Conservation (phyloP, 2,888 invertebrate genomes). For the Erebia palarica region DNA sequence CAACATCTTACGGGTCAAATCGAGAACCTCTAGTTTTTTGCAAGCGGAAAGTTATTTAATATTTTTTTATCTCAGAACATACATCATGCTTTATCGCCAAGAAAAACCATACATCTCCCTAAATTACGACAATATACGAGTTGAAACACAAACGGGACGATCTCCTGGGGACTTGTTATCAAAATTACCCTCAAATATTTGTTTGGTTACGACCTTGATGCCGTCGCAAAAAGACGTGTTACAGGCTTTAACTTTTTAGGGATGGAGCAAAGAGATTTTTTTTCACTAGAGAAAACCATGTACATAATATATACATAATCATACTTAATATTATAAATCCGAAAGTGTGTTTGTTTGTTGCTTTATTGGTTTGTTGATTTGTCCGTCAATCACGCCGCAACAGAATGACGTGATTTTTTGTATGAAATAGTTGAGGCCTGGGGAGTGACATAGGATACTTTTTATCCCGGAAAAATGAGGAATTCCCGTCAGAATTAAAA, state of each 20-base stretch:
- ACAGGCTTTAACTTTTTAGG: not conserved
- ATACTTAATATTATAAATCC: too few relatives aligned
- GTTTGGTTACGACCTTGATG: conserved; percentile 15
- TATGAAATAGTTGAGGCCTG: too few relatives aligned
- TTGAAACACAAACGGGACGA: conserved; percentile 26
- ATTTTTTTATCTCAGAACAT: conserved; percentile 18
- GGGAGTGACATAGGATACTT: too few relatives aligned
- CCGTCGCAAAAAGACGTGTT: conserved; percentile 5
- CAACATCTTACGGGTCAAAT: not conserved
- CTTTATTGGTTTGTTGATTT: too few relatives aligned
- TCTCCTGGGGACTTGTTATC: conserved; percentile 38
- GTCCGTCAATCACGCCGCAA: too few relatives aligned
- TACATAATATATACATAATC: too few relatives aligned
- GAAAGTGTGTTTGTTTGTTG: too few relatives aligned
- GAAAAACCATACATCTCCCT: conserved; percentile 27
- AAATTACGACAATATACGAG: conserved; percentile 36
- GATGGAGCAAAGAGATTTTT: not conserved
- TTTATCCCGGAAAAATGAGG: too few relatives aligned
- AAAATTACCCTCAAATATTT: conserved; percentile 26
- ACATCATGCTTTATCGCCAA: conserved; percentile 28
- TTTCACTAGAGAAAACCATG: too few relatives aligned
- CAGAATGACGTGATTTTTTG: too few relatives aligned
- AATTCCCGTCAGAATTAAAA: too few relatives aligned
- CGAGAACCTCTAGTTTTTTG: not conserved
- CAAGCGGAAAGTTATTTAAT: not conserved